phyloP scores from a whole-genome alignment of 2,888 invertebrate genomes.

The Phalera bucephala region DNA sequence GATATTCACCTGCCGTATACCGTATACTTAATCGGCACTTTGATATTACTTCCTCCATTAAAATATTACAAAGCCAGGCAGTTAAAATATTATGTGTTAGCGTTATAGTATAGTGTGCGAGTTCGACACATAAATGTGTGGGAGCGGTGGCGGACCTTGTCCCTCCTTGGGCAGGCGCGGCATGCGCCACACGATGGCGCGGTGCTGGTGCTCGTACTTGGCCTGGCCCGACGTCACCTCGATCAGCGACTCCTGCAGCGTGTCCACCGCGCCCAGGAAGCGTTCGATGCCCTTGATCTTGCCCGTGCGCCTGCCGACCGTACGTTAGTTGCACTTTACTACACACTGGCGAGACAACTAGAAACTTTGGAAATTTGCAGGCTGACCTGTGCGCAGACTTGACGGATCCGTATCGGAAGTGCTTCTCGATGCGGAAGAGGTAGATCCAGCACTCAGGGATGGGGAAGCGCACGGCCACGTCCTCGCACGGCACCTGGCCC shows the following conservation, averaged over 20 bases:
- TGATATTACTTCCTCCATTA: too few relatives aligned
- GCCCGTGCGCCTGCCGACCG: conserved; percentile 86
- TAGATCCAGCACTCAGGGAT: conserved; percentile 99
- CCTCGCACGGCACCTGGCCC: conserved; percentile 98
- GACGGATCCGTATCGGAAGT: conserved; percentile 98
- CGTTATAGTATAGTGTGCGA: too few relatives aligned
- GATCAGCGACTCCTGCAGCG: conserved; percentile 94
- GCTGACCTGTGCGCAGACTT: conserved; percentile 92
- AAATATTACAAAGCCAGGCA: too few relatives aligned
- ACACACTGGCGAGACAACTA: too few relatives aligned
- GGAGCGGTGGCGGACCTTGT: too few relatives aligned
- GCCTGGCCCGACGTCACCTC: conserved; percentile 98
- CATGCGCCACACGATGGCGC: conserved; percentile 99
- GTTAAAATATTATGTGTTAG: too few relatives aligned
- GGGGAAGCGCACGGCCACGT: conserved; percentile 97
- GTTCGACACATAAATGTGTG: too few relatives aligned
- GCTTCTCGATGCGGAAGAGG: conserved; percentile 98
- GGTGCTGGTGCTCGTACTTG: conserved; percentile 99
- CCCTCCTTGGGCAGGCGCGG: conserved; percentile 98
- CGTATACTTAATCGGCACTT: too few relatives aligned
- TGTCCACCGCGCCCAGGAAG: conserved; percentile 95
- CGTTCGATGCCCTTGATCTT: conserved; percentile 97
- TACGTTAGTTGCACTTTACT: too few relatives aligned
- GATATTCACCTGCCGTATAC: too few relatives aligned
- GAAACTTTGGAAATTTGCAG: too few relatives aligned